Conservation (phyloP, 1,140 invertebrate species). For the Galleria mellonella region DNA sequence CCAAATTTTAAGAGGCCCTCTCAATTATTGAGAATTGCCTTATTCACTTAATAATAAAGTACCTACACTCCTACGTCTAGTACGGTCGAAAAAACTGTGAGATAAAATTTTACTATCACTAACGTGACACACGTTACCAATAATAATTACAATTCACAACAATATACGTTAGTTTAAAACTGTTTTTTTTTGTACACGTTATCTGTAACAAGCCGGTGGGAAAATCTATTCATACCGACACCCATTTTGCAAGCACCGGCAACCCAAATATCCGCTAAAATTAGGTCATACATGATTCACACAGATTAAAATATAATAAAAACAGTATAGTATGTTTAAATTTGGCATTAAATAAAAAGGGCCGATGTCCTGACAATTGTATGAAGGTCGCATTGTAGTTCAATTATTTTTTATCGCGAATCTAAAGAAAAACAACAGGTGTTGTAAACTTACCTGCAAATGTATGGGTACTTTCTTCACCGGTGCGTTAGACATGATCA, state of each 20-base stretch:
- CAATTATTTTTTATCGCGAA: conserved; percentile 9
- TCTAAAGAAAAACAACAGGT: conserved; percentile 38
- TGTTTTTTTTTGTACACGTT: too few species aligned
- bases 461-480: conserved; percentile 96
- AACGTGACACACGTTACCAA: too few species aligned
- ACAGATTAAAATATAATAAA: neutral
- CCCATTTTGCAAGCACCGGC: conserved; percentile 16
- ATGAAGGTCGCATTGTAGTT: neutral
- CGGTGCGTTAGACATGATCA: conserved; percentile 71
- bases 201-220: neutral
- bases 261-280: conserved; percentile 37
- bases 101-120: too few species aligned
- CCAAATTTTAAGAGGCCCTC: too few species aligned
- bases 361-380: too few species aligned
- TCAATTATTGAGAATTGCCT: too few species aligned
- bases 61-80: too few species aligned
- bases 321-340: neutral
- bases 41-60: too few species aligned
- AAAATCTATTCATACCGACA: conserved; percentile 1
- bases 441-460: conserved; percentile 83
- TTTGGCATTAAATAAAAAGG: too few species aligned
- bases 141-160: neutral
- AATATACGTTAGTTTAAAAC: too few species aligned
- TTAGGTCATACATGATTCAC: conserved; percentile 30
- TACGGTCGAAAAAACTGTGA: too few species aligned